Base-by-base conservation (phyloP, 2,888 invertebrate species). In the Sinhomidia bicolor region DNA sequence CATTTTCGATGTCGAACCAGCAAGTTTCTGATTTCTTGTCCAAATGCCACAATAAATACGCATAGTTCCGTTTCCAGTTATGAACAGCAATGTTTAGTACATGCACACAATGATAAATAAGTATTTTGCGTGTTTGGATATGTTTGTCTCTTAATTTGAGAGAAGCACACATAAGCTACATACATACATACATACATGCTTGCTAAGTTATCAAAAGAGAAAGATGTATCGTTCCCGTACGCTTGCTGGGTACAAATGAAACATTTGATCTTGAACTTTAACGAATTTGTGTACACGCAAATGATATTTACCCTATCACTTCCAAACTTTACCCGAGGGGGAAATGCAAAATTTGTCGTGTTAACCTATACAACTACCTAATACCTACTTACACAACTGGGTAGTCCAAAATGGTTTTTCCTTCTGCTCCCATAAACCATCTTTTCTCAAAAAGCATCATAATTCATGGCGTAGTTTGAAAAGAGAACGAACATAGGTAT, bases 251-350 rank as follows among this genome's bases (percentile, higher is more conserved):
- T 44, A 17, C 23, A 10, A 14, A 41, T 71, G 41, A 71, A 44
- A 44, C 44, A 71, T 71, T 71, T 41, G 41, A 44, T 71, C 71
- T 71, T 71, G 71, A 71, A 71, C 71, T 71, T 71, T 71, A 44
- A 44, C 17, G 71, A 20, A 71, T 20, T 71, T 71, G 23, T 44
- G 71, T 41, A 23, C 44, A 71, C 71, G 23, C 68, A 32, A 68
- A 68, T 68, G 68, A 36, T 68, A 41, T 71, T 71, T 71, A 17
- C 32, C 14, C 6, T 41, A 41, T 71, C 3, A 23, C 20, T 44
- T 44, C 23, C 17, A 71, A 71, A 71, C 12, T 20, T 71, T 20
- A 71, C 71, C 71, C 71, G 36, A 41, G 44, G 44, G 71, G 71
- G 14, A 71, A 71, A 41, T 71, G 20, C 71, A 41, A 71, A 71